phyloP scores from a whole-genome alignment of 1,140 invertebrate genomes.

The Leptestheria dahalacensis region DNA sequence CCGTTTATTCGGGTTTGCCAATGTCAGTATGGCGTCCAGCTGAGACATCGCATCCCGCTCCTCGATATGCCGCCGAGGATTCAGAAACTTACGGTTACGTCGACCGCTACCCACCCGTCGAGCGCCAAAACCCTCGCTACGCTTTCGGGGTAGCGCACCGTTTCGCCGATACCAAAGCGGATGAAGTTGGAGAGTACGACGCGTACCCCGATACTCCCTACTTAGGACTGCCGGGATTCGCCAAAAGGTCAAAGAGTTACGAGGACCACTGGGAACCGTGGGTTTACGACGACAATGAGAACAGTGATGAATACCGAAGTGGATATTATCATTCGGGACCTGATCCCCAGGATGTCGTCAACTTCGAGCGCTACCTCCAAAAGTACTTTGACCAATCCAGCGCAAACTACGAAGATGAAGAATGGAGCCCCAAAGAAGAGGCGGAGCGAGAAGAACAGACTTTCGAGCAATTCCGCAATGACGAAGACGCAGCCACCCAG shows the following conservation, averaged over 20 bases:
- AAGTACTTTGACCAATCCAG: background rate
- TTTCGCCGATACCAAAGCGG: background rate
- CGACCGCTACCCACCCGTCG: background rate
- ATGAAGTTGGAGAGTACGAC: too few relatives aligned
- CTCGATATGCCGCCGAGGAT: background rate
- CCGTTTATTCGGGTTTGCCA: background rate
- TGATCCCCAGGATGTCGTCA: constrained; percentile 6
- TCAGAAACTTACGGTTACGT: background rate
- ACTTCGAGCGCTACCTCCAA: constrained; percentile 7
- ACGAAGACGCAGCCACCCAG: constrained; percentile 4
- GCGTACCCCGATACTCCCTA: too few relatives aligned
- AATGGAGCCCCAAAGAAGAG: background rate
- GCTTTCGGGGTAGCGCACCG: background rate
- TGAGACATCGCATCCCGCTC: background rate
- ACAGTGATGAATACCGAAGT: background rate
- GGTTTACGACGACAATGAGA: background rate
- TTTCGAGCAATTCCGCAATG: background rate
- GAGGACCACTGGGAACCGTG: background rate
- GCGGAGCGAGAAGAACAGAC: background rate
- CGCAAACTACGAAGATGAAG: background rate
- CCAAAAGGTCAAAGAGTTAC: background rate
- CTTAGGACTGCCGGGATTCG: too few relatives aligned
- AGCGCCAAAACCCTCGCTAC: background rate
- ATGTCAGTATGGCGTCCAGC: background rate
- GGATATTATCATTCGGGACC: background rate